Evolutionary conservation across 2,888 invertebrate species (phyloP), one percentile per base, ranked within the genome.

Genomic region (Xestobium rufovillosum): DNA sequence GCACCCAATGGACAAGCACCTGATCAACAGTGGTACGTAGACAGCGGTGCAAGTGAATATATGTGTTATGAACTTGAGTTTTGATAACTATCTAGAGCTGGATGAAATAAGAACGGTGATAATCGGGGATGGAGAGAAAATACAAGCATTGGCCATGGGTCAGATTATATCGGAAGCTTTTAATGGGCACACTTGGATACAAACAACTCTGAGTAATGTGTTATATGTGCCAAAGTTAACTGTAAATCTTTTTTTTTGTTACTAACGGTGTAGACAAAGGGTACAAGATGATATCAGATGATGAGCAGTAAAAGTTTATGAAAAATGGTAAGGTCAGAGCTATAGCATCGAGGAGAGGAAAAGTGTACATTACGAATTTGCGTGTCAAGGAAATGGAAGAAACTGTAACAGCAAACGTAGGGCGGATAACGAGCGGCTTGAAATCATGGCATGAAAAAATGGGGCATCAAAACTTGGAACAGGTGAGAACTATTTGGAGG

Each of bases 241-340:
- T 3, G 42, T 45, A 30, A 53, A 55, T 30, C n/a, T 26, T 53
- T 19, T 55, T 53, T 16, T 54, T 52, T 30, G 51, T 51, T 2
- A 41, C 46, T 3, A 37, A 43, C 40, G 41, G 45, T 8, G 23
- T 54, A 2, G 53, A 53, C 29, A 51, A 52, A 43, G 46, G 51
- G 10, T 55, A 47, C 31, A 2, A 14, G 2, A 23, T 44, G 28
- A 11, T 36, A 4, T 47, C 48, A 6, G 40, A 46, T 32, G 37
- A 43, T 14, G 14, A 49, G 14, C 31, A 36, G 10, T 53, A 49
- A 13, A 26, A 43, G 27, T 40, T 50, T 14, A 31, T 47, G 27
- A 47, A 45, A 8, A 13, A 30, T 26, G 45, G 48, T 12, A 17
- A 27, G 23, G 29, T 40, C 9, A 31, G 49, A 34, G 37, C 31